These are phyloP conservation scores for Lytechinus variegatus DNA, from an alignment of 35 echinoderm and acorn worm genomes.

Conservation along the genomic window DNA sequence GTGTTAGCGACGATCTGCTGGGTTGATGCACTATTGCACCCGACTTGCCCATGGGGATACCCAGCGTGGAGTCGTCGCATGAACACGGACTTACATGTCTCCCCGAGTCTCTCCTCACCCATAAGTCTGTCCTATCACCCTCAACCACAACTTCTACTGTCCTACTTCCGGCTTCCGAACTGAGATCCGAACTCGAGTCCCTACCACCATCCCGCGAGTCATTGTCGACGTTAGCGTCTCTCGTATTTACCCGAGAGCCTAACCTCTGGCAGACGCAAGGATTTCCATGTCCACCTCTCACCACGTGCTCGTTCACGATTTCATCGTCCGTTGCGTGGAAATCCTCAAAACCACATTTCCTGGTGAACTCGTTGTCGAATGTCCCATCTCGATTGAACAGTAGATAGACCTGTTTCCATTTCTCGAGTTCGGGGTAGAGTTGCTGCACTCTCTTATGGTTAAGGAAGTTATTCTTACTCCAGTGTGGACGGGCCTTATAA, in stretches of 20 bases:
- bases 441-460: conserved; percentile 71
- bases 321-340: conserved; percentile 63
- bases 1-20: neutral
- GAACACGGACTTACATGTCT: conserved; percentile 40
- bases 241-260: neutral
- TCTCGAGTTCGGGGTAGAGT: conserved; percentile 82
- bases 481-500: conserved; percentile 88
- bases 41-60: conserved; percentile 13
- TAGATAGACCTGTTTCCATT: conserved; percentile 78
- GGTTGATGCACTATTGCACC: conserved; percentile 51
- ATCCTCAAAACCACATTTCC: conserved; percentile 91
- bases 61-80: conserved; percentile 32
- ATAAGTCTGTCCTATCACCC: neutral
- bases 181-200: neutral
- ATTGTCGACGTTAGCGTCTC: neutral
- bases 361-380: conserved; percentile 95
- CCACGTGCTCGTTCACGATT: neutral
- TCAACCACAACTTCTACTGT: neutral
- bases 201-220: neutral
- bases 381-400: conserved; percentile 77
- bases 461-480: conserved; percentile 92
- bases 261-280: neutral
- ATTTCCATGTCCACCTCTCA: neutral
- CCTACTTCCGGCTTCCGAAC: conserved; percentile 9
- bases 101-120: conserved; percentile 2